Evolutionary conservation across 2,797 vertebrate genomes (phyloP).

Genomic region (Emys orbicularis): DNA sequence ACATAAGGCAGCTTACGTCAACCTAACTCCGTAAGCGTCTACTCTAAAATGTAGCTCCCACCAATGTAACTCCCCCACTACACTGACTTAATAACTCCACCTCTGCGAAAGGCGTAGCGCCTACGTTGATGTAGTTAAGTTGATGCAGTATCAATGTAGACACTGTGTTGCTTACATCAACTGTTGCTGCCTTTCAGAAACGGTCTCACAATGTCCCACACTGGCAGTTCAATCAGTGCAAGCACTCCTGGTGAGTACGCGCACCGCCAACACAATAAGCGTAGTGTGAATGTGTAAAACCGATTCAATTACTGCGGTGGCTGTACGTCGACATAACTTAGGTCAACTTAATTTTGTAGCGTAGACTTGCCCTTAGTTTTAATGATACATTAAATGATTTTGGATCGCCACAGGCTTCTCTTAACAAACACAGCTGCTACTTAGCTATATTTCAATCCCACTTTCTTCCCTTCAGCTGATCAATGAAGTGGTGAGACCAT

Average conservation of each 20-base stretch:
- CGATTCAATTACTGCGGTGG: not conserved
- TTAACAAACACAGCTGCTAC: not conserved
- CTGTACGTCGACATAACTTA: not conserved
- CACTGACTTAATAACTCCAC: not conserved
- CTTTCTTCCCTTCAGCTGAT: not conserved
- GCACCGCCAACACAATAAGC: not conserved
- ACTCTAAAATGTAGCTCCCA: not conserved
- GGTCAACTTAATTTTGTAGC: not conserved
- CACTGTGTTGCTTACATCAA: not conserved
- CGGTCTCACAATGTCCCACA: not conserved
- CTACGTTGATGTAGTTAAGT: not conserved
- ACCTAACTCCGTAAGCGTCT: not conserved
- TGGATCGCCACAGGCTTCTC: not conserved
- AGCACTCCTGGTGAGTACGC: not conserved
- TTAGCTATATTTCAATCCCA: not conserved
- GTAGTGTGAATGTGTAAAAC: not conserved
- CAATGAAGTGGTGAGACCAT: not conserved
- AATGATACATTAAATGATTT: not conserved
- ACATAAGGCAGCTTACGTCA: not conserved
- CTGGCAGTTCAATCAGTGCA: not conserved
- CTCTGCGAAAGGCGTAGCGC: fast-evolving
- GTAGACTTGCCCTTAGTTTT: not conserved
- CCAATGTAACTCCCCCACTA: not conserved
- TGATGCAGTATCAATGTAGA: not conserved
- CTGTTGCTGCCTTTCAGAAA: not conserved